Base-by-base conservation (phyloP, 2,888 invertebrate genomes). In the Dasysyrphus tricinctus region DNA sequence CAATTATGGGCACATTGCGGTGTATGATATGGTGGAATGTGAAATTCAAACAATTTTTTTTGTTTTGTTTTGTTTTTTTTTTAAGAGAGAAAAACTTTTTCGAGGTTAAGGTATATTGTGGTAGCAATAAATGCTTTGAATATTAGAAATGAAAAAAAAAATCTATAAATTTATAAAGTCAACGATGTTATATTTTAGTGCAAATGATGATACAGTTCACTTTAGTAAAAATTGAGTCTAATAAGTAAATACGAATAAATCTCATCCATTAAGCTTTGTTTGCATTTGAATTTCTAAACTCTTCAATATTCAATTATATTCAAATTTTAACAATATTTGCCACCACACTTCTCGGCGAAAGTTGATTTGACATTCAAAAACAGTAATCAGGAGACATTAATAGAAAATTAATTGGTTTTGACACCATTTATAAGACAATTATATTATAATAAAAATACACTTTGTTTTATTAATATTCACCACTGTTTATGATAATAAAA, bases 1-100 rank as follows among this genome's bases (percentile, higher is more conserved):
- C 69, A 69, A 69, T 69, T 69, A 69, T 69, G 69, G 69, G 69
- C 69, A 69, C 69, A 69, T 69, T 37, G 69, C 69, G 67, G 67
- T 67, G 67, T 67, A 49, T 42, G 0, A 63, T 42, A 39, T 54
- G 39, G 39, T 49, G 69, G 69, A 54, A 69, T 54, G 39, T 69
- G 54, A 69, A 51, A 69, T 39, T 69, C 54, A 69, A 69, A 54
- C 24, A 69, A 54, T 69, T 54, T 47, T 63, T 14, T 65, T 65
- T 47, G 14, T 51, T 44, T n/a, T n/a, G n/a, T n/a, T n/a, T n/a
- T n/a, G n/a, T n/a, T n/a, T n/a, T n/a, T n/a, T n/a, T n/a, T n/a
- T 24, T 9, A 11, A 49, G 16, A 67, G 34, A 67, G 47, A 49
- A n/a, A 42, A n/a, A 39, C 0, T 32, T 44, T 32, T 63, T 63